These are phyloP conservation scores for Philypnodon macrostomus DNA, from an alignment of 2,797 vertebrate species.

Conservation along the genomic window DNA sequence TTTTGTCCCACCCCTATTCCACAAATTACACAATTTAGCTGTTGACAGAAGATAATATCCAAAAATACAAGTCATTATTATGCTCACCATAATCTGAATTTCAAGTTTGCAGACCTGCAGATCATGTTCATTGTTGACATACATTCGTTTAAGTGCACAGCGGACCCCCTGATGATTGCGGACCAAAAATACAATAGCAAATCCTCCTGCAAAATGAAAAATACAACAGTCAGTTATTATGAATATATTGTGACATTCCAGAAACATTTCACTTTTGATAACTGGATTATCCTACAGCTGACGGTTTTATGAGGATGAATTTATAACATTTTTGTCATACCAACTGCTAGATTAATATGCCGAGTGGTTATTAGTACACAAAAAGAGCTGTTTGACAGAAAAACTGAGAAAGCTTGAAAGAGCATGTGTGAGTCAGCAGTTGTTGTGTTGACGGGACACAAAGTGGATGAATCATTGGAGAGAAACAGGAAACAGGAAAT, in stretches of 20 bases:
- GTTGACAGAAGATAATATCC: no score
- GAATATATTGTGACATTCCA: background rate
- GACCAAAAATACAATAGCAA: constrained; percentile 96
- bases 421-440: constrained; percentile 43
- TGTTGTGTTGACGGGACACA: constrained; percentile 7
- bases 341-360: no score
- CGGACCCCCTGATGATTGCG: constrained; percentile 90
- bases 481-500: constrained; percentile 37
- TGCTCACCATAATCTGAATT: constrained; percentile 97
- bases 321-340: no score
- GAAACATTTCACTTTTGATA: no score
- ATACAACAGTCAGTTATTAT: constrained; percentile 6
- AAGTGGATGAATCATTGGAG: constrained; percentile 28
- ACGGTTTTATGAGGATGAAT: no score
- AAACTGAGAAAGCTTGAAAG: constrained; percentile 18
- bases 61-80: background rate
- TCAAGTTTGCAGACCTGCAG: constrained; percentile 95
- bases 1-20: no score
- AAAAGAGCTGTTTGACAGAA: constrained; percentile 1
- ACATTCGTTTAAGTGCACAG: constrained; percentile 97
- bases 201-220: constrained; percentile 81
- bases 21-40: no score
- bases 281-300: no score
- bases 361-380: no score
- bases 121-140: constrained; percentile 96